These are phyloP conservation scores for Oophaga sylvatica DNA, from an alignment of 2,797 vertebrate genomes.

Conservation along the genomic window DNA sequence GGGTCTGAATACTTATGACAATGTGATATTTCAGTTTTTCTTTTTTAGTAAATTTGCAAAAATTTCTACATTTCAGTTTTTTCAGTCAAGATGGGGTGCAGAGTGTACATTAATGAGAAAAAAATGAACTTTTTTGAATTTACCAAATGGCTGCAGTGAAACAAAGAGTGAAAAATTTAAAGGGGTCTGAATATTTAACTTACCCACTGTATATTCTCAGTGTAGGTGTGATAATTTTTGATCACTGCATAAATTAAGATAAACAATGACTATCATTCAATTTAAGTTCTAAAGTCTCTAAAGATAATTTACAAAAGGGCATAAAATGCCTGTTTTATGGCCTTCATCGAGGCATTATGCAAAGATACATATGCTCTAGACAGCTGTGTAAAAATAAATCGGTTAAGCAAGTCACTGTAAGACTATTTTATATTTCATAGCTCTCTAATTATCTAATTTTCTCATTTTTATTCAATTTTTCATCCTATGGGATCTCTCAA, in stretches of 20 bases:
- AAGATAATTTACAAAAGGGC: constrained; percentile 7
- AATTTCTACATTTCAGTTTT: too few relatives aligned
- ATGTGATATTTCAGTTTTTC: too few relatives aligned
- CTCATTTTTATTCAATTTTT: neutral
- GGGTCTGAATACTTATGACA: too few relatives aligned
- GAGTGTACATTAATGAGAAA: too few relatives aligned
- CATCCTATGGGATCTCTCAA: neutral
- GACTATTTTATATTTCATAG: neutral
- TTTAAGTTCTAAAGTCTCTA: neutral
- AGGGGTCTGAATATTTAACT: too few relatives aligned
- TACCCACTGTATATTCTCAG: neutral
- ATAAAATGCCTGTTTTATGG: neutral
- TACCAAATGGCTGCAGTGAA: too few relatives aligned
- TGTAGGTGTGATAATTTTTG: neutral
- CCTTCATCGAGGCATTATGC: neutral
- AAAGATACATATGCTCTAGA: constrained; percentile 13
- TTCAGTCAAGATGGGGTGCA: too few relatives aligned
- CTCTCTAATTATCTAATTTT: constrained; percentile 12
- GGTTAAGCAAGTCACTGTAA: constrained; percentile 1
- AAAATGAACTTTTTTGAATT: too few relatives aligned
- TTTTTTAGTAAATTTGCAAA: too few relatives aligned
- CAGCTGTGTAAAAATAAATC: constrained; percentile 13
- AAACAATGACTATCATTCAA: constrained; percentile 2
- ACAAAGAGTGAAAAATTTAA: too few relatives aligned
- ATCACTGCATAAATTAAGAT: neutral